These are phyloP conservation scores for Aleiodes alternator DNA, from an alignment of 2,888 invertebrate species.

Conservation along the genomic window DNA sequence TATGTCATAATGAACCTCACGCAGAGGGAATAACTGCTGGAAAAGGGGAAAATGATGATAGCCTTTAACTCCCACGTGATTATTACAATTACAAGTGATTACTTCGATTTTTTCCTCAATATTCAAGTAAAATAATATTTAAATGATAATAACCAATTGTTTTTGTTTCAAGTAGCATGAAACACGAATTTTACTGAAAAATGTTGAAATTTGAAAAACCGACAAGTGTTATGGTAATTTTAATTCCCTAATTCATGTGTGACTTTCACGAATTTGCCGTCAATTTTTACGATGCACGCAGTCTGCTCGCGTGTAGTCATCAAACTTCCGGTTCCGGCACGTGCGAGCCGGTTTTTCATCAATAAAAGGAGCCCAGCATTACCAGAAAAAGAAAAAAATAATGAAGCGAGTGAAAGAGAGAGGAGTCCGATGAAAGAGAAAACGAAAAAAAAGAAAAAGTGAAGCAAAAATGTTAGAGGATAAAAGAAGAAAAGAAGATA, in stretches of 20 bases:
- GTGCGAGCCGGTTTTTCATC: constrained; percentile 52
- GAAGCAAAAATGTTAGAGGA: constrained; percentile 2
- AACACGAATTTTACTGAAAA: too few relatives aligned
- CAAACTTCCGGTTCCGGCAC: constrained; percentile 67
- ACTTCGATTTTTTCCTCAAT: too few relatives aligned
- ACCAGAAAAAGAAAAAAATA: not conserved
- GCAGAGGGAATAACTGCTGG: too few relatives aligned
- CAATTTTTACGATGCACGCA: constrained; percentile 1
- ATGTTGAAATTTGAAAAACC: not conserved
- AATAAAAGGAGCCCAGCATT: not conserved
- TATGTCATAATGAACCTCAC: too few relatives aligned
- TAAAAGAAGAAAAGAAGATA: constrained; percentile 41
- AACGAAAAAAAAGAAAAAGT: not conserved
- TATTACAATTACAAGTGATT: too few relatives aligned
- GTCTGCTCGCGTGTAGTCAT: constrained; percentile 62
- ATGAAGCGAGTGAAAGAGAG: too few relatives aligned
- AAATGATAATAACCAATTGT: too few relatives aligned
- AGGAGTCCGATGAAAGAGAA: too few relatives aligned
- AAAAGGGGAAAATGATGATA: too few relatives aligned
- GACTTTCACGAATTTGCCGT: constrained; percentile 13
- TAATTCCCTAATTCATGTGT: not conserved
- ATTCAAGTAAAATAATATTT: too few relatives aligned
- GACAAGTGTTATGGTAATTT: constrained; percentile 10
- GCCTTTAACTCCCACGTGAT: too few relatives aligned
- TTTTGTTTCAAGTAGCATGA: not conserved